A percentile compares a stretch with the other conserved stretches of the same genome.
phyloP scores from a whole-genome alignment of 2,797 vertebrate species.

The Halcyon badia region DNA sequence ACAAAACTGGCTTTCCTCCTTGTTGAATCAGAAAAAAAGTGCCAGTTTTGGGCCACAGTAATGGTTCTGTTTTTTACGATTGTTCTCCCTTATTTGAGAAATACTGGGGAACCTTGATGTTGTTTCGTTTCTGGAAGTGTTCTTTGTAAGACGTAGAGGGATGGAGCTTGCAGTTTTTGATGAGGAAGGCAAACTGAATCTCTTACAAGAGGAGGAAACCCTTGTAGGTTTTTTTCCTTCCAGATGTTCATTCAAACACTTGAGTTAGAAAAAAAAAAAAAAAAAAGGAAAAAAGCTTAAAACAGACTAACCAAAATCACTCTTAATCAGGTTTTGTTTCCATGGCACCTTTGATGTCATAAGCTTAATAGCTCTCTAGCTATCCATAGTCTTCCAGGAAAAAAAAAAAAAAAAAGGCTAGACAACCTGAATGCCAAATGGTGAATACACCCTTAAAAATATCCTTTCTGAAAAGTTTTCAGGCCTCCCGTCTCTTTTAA shows the following conservation, averaged over 20 bases:
- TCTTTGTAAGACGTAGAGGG: neutral
- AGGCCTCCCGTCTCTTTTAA: neutral
- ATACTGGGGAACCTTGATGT: neutral
- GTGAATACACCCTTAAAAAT: conserved; percentile 20
- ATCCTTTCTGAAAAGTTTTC: conserved; percentile 17
- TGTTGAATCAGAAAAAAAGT: neutral
- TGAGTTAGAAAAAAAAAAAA: neutral
- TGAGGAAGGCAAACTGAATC: neutral
- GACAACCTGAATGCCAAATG: conserved; percentile 30
- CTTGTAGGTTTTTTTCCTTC: neutral
- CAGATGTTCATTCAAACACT: conserved; percentile 41
- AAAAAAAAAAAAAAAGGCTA: neutral
- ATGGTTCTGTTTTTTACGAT: neutral
- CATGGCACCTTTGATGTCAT: conserved; percentile 71
- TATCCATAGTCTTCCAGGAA: conserved; percentile 51
- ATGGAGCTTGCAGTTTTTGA: neutral
- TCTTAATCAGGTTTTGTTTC: conserved; percentile 74
- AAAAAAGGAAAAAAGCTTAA: neutral
- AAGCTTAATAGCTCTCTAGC: conserved; percentile 52
- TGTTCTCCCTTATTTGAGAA: neutral
- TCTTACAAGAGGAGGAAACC: neutral
- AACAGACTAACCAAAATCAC: conserved; percentile 55
- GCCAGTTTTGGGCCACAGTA: neutral
- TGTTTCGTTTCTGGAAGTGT: neutral
- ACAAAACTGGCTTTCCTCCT: neutral